Conservation (phyloP, 2,113 vertebrate genomes). For the Malurus alboscapulatus region DNA sequence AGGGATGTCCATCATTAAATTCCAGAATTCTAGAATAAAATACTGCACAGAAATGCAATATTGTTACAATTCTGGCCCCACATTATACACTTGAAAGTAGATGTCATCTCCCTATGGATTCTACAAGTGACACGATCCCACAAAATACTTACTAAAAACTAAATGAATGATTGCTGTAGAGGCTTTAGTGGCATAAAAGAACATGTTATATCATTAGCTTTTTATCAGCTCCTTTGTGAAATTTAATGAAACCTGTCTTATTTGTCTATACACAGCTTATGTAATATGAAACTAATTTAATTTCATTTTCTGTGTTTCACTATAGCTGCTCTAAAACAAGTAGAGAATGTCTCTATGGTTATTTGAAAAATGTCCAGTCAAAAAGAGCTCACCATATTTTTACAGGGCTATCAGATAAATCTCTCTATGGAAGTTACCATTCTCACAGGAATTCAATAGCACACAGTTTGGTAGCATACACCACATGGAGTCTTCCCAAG, state of each 20-base stretch:
- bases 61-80: not conserved
- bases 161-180: not conserved
- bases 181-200: not conserved
- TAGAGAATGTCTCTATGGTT: not conserved
- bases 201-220: not conserved
- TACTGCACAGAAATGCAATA: not conserved
- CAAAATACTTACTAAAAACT: not conserved
- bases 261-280: not conserved
- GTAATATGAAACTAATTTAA: conserved; percentile 35
- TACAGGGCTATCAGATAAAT: conserved; percentile 45
- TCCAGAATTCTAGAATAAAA: not conserved
- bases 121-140: not conserved
- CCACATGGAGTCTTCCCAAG: conserved; percentile 39
- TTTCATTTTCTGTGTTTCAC: not conserved
- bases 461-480: conserved; percentile 37
- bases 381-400: conserved; percentile 54
- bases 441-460: conserved; percentile 59
- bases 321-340: not conserved
- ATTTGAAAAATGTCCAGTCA: conserved; percentile 34
- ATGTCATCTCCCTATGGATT: not conserved
- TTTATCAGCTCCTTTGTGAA: not conserved
- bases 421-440: conserved; percentile 39
- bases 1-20: not conserved
- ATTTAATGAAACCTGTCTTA: conserved; percentile 3
- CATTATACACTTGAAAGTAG: not conserved